Evolutionary conservation across 2,113 vertebrate genomes (phyloP), one percentile per base, ranked within the genome.

Genomic region (Podarcis muralis): DNA sequence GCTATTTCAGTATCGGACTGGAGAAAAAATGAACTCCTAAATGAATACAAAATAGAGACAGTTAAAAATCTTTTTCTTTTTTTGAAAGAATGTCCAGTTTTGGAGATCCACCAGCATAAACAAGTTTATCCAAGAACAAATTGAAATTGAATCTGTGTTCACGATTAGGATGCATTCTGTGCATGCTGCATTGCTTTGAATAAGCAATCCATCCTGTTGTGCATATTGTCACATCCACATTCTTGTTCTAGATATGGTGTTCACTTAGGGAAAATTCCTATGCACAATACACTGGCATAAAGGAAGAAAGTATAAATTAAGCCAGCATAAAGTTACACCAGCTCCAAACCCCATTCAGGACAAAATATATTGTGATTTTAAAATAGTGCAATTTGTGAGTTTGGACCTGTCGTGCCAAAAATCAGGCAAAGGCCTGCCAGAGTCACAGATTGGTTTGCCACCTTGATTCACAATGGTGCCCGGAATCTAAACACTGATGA

Each of bases 11-110:
- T 87, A 86, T 9, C n/a, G 84, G 40, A 86, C 16, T 12, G 88
- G 78, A 91, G 84, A 87, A 92, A 92, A 53, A 90, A 6, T 22
- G 74, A 43, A 53, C 59, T 82, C 78, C 76, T 53, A 75, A 81
- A 86, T 37, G 25, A 35, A 75, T 84, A 9, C 84, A 9, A 69
- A 89, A 88, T 32, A 81, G 0, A 57, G 13, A 32, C 23, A 65
- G 37, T 37, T 18, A 75, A 43, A 27, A 68, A 48, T 68, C 5
- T 4, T 53, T 25, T 37, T 86, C 48, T 68, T 23, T 62, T 62
- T 62, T 5, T 62, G 16, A 62, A 79, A 32, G 20, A 71, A 6
- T 20, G 3, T 59, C 15, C 15, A 62, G 77, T 32, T 65, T 62
- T 62, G 59, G 27, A 62, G 53, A 87, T 59, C 15, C 23, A 74